phyloP scores from a whole-genome alignment of 2,888 invertebrate genomes.

The Onthophagus sagittarius region DNA sequence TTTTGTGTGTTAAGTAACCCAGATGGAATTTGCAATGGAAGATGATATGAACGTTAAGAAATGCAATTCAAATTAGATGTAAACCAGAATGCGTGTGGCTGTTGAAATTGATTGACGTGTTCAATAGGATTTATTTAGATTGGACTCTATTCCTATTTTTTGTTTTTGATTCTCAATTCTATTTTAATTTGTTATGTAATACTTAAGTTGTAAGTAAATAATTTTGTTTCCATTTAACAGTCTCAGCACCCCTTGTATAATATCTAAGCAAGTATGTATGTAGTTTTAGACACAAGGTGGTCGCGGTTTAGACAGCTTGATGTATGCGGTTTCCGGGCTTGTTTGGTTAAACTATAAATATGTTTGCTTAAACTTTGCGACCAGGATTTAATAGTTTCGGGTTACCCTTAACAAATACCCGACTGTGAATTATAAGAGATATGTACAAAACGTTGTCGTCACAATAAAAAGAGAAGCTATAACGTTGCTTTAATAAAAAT shows the following conservation, averaged over 20 bases:
- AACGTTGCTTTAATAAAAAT: too few relatives aligned
- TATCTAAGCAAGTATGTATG: neutral
- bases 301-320: neutral
- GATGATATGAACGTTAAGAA: neutral
- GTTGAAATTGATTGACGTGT: neutral
- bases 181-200: neutral
- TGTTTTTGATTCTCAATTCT: neutral
- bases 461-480: too few relatives aligned
- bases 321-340: neutral
- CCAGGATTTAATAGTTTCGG: neutral
- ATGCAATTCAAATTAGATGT: neutral
- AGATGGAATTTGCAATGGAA: neutral
- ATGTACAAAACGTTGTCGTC: neutral
- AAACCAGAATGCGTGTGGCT: neutral
- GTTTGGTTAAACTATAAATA: neutral
- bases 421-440: neutral
- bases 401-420: neutral
- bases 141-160: neutral
- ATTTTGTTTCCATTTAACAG: too few relatives aligned
- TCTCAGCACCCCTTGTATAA: neutral
- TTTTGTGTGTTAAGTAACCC: neutral
- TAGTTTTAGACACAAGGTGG: neutral
- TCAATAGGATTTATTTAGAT: neutral
- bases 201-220: neutral
- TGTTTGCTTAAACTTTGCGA: neutral